Percentiles rank a stretch among this genome's conserved stretches.
Conservation (phyloP, 2,797 vertebrate species). For the Squalus acanthias region DNA sequence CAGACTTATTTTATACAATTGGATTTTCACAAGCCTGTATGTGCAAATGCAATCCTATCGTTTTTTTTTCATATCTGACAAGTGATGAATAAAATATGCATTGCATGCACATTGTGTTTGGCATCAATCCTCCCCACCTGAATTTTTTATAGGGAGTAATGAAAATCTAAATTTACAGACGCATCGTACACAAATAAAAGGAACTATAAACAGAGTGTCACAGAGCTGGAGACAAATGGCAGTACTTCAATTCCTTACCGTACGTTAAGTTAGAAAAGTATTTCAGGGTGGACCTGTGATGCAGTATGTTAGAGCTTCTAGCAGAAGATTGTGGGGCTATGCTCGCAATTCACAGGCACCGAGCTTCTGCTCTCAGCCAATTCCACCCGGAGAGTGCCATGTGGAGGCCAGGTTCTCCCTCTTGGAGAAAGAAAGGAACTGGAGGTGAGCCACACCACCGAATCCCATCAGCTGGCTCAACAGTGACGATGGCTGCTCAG, state of each 20-base stretch:
- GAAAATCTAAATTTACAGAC: background rate
- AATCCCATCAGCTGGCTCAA: background rate
- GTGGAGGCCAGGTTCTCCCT: background rate
- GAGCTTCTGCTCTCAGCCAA: background rate
- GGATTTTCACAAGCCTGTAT: background rate
- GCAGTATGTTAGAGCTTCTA: background rate
- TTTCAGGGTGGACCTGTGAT: background rate
- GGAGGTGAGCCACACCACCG: no score
- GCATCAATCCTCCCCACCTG: background rate
- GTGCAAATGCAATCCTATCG: background rate
- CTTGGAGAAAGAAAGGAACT: background rate
- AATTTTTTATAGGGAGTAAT: background rate
- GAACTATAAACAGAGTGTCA: background rate
- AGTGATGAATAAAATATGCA: conserved; percentile 7
- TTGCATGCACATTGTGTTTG: background rate
- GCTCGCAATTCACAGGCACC: background rate
- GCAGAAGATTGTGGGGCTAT: background rate
- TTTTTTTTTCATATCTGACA: background rate
- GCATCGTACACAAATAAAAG: background rate
- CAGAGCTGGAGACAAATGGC: background rate
- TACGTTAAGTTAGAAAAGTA: background rate
- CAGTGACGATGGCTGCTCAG: background rate
- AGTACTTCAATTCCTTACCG: background rate
- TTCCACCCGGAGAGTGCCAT: background rate
- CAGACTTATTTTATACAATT: background rate